Conservation (phyloP, 2,797 vertebrate genomes). For the Liasis olivaceus region DNA sequence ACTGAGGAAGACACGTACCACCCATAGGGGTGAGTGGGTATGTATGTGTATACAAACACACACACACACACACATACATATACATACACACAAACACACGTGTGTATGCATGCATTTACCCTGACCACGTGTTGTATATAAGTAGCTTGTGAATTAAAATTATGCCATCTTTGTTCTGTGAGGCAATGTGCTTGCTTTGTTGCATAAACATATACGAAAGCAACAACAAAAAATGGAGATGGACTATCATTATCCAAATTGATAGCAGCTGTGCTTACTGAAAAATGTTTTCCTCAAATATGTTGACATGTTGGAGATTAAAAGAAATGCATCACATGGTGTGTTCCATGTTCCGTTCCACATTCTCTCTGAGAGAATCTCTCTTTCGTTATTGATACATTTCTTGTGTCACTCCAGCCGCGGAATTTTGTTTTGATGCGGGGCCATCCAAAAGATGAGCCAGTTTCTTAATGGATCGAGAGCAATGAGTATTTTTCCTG, state of each 20-base stretch:
- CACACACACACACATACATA: neutral
- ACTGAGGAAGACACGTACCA: too few relatives aligned
- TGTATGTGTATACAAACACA: too few relatives aligned
- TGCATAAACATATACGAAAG: constrained; percentile 61
- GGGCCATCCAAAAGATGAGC: neutral
- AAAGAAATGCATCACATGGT: constrained; percentile 57
- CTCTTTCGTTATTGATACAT: constrained; percentile 41
- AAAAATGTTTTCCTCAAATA: constrained; percentile 68
- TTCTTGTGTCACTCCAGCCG: constrained; percentile 31
- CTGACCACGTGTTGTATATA: constrained; percentile 57
- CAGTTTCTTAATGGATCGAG: neutral
- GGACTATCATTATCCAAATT: constrained; percentile 77
- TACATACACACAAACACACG: too few relatives aligned
- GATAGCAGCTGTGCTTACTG: constrained; percentile 78
- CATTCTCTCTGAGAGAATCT: constrained; percentile 47
- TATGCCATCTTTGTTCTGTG: constrained; percentile 56
- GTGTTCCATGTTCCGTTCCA: constrained; percentile 42
- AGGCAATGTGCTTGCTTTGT: constrained; percentile 68
- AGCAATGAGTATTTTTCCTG: neutral
- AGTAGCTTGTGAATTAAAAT: constrained; percentile 65
- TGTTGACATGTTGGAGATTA: constrained; percentile 68
- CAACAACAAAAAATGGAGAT: constrained; percentile 63
- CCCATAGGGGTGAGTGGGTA: too few relatives aligned
- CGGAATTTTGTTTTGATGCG: constrained; percentile 37
- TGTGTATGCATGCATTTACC: constrained; percentile 41